Percentiles rank a stretch among this genome's conserved stretches.
Evolutionary conservation across 2,888 invertebrate species (phyloP).

Genomic region (Rhagonycha fulva): DNA sequence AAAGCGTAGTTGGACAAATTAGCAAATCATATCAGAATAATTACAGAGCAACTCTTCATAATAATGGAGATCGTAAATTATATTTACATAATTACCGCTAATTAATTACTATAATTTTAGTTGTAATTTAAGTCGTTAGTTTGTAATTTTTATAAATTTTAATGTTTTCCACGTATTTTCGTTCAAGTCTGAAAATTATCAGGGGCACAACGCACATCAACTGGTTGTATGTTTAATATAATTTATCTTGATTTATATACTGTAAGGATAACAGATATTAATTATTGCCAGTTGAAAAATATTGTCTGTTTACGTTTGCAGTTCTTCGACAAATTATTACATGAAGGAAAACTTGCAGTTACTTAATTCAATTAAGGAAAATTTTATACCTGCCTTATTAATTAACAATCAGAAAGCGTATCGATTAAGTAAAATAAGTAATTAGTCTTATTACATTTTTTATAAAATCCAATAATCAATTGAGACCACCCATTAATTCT

Average conservation of each 20-base stretch:
- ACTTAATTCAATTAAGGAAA: neutral
- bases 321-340: neutral
- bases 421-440: neutral
- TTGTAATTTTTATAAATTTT: neutral
- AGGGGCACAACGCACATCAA: neutral
- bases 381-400: neutral
- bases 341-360: neutral
- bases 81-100: neutral
- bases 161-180: neutral
- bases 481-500: slow-evolving; percentile 20
- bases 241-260: neutral
- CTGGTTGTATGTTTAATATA: neutral
- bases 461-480: slow-evolving; percentile 6
- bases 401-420: slow-evolving; percentile 1
- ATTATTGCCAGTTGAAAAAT: neutral
- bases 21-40: neutral
- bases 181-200: neutral
- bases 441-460: neutral
- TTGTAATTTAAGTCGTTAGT: neutral
- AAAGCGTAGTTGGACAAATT: neutral
- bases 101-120: neutral
- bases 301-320: neutral
- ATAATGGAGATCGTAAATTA: neutral
- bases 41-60: neutral
- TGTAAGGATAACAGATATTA: neutral